Conservation (phyloP, 1,140 invertebrate species). For the Ips typographus region DNA sequence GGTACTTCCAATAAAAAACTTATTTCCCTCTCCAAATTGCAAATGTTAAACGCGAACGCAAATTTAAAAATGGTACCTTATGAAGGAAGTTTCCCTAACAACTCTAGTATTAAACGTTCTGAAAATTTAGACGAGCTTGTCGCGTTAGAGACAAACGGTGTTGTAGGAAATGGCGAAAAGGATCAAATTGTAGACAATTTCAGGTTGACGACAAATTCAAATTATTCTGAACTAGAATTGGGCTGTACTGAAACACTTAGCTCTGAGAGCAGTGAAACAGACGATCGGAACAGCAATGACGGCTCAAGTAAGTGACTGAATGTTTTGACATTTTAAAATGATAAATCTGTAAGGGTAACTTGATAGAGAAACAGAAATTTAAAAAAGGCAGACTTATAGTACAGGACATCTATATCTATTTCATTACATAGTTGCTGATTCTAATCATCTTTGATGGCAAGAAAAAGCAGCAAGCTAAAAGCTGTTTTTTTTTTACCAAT, state of each 20-base stretch:
- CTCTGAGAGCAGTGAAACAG: conserved; percentile 15
- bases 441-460: too few relatives aligned
- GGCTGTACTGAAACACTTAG: conserved; percentile 18
- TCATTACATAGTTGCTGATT: too few relatives aligned
- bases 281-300: conserved; percentile 16
- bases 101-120: neutral
- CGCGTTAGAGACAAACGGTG: conserved; percentile 2
- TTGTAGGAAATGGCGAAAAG: conserved; percentile 12
- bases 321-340: too few relatives aligned
- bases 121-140: neutral
- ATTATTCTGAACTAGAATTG: conserved; percentile 12
- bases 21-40: conserved; percentile 46
- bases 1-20: conserved; percentile 46
- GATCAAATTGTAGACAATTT: conserved; percentile 5
- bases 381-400: too few relatives aligned
- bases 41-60: conserved; percentile 46
- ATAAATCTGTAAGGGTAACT: too few relatives aligned
- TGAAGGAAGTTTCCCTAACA: conserved; percentile 30
- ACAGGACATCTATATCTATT: too few relatives aligned
- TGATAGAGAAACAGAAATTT: too few relatives aligned
- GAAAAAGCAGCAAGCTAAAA: too few relatives aligned
- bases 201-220: neutral
- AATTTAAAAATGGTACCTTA: conserved; percentile 47
- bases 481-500: too few relatives aligned
- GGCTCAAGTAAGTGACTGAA: conserved; percentile 13